Percentiles rank a stretch among this genome's conserved stretches.
phyloP scores from a whole-genome alignment of 2,113 vertebrate genomes.

The Xiphias gladius region DNA sequence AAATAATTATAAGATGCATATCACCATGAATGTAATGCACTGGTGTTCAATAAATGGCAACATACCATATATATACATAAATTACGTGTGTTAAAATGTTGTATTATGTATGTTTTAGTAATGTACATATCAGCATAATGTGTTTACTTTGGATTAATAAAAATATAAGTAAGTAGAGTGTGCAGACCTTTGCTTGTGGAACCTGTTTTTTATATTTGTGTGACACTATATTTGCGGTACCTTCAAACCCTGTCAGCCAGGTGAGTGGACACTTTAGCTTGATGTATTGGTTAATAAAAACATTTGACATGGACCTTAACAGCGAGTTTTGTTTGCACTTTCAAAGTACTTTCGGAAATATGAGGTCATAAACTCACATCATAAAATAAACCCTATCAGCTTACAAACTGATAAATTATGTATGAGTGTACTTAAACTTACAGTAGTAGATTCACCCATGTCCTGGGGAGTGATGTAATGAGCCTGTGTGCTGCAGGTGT shows the following conservation, averaged over 20 bases:
- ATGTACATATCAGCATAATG: not conserved
- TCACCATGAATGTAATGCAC: no score
- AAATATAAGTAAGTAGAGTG: not conserved
- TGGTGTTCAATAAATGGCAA: no score
- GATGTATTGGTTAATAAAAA: not conserved
- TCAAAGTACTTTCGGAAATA: not conserved
- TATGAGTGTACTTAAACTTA: not conserved
- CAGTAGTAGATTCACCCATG: not conserved
- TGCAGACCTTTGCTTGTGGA: not conserved
- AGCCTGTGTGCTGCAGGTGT: not conserved
- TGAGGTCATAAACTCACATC: not conserved
- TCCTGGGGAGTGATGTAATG: not conserved
- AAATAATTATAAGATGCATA: no score
- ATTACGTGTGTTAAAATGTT: no score
- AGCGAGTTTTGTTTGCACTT: not conserved
- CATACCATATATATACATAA: no score
- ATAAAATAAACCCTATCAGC: conserved; percentile 6
- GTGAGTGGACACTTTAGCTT: no score
- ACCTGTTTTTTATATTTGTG: not conserved
- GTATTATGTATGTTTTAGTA: no score
- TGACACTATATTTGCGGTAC: not conserved
- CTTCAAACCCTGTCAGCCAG: not conserved
- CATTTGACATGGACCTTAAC: not conserved
- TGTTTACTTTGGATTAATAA: not conserved
- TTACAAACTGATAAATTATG: not conserved